Base-by-base conservation (phyloP, 2,888 invertebrate genomes). In the Drosophila demipolita region DNA sequence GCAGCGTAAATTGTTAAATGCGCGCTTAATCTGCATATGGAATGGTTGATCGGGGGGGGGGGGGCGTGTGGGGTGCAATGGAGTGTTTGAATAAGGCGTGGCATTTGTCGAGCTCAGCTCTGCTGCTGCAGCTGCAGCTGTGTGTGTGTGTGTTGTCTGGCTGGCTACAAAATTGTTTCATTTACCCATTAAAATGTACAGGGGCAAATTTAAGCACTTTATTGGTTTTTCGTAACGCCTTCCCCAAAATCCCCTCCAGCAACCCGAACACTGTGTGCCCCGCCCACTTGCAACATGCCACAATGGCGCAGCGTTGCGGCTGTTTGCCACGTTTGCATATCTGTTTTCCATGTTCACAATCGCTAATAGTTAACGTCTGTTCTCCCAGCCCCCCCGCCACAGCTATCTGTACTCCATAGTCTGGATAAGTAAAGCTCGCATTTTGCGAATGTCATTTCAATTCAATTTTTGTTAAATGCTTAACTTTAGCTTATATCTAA, bases 1-100 rank as follows among this genome's bases (percentile, higher is more conserved):
- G 89, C 86, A 89, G 84, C 74, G 89, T 78, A 87, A 87, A 87
- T 87, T 88, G 89, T 87, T 87, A 87, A 87, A 88, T 79, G 82
- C 75, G 84, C 84, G 84, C 87, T 82, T 89, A 88, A 87, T 87
- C 87, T 87, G 87, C 84, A 87, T 87, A 79, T 71, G 64, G 38
- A 72, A 45, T 23, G 45, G 65, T 65, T 38, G 48, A 49, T 42
- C 23, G 15, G 48, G 23, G 23, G 6, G 6, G 12, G 5, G 3
- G 52, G 49, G 52, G 36, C 12, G 55, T 20, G n/a, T n/a, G 26
- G 15, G 36, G 3, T 33, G 12, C 29, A 29, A 6, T 1, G 17
- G 1, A 2, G 12, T n/a, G 29, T 32, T 23, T 17, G 45, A 6
- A 32, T 26, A 26, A 54, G 66, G 66, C 49, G 66, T 65, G 66